A percentile compares a stretch with the other conserved stretches of the same genome.
These are phyloP conservation scores for Melierax canorus DNA, from an alignment of 2,113 vertebrate genomes.

Conservation along the genomic window DNA sequence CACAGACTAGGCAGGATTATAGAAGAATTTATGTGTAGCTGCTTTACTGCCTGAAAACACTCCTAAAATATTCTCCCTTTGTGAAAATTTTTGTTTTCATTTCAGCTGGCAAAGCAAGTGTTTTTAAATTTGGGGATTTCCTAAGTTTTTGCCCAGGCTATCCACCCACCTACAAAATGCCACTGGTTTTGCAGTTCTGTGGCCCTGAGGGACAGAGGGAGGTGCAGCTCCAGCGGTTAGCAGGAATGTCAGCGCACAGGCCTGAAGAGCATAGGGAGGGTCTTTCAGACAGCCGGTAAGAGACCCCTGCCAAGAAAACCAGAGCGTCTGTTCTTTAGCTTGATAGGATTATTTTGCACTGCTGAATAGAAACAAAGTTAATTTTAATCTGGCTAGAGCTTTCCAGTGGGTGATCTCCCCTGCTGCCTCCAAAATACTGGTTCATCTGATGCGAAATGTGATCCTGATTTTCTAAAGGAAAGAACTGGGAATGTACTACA, in stretches of 20 bases:
- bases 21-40: neutral
- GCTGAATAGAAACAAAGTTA: neutral
- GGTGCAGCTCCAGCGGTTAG: neutral
- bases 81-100: neutral
- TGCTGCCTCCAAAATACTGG: neutral
- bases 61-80: neutral
- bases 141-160: neutral
- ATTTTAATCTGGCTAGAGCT: neutral
- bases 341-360: neutral
- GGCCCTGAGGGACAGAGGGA: neutral
- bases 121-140: neutral
- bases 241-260: neutral
- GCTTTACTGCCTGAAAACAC: neutral
- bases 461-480: neutral
- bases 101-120: neutral
- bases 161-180: neutral
- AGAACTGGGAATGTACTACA: neutral
- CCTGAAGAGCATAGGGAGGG: neutral
- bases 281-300: neutral
- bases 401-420: neutral
- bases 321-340: neutral
- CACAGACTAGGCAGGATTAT: neutral
- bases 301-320: neutral
- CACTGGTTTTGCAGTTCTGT: neutral
- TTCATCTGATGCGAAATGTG: neutral